These are phyloP conservation scores for Pterocles burchelli DNA, from an alignment of 2,113 vertebrate genomes.

Conservation along the genomic window DNA sequence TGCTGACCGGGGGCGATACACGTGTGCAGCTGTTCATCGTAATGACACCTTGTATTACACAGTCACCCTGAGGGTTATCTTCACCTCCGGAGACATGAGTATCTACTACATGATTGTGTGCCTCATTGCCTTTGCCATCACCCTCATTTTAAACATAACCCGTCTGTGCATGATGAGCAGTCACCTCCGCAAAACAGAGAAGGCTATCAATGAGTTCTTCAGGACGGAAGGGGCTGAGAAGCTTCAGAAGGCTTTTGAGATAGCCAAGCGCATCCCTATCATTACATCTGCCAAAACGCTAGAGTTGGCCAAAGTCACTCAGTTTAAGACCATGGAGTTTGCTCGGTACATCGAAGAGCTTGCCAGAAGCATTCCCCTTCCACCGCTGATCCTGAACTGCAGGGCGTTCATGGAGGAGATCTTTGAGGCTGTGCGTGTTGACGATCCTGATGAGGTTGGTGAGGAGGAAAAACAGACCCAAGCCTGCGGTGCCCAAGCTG, in stretches of 20 bases:
- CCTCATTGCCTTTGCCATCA: slow-evolving; percentile 89
- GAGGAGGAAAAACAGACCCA: slow-evolving; percentile 57
- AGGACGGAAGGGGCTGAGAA: slow-evolving; percentile 92
- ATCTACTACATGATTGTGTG: slow-evolving; percentile 91
- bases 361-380: slow-evolving; percentile 91
- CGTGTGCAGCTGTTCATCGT: slow-evolving; percentile 69
- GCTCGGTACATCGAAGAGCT: slow-evolving; percentile 94
- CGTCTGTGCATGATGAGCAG: slow-evolving; percentile 94
- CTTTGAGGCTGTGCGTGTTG: slow-evolving; percentile 79
- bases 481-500: slow-evolving; percentile 41
- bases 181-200: slow-evolving; percentile 92
- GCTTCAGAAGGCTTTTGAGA: slow-evolving; percentile 94
- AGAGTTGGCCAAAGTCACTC: slow-evolving; percentile 93
- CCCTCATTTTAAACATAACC: slow-evolving; percentile 88
- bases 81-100: slow-evolving; percentile 88
- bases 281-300: slow-evolving; percentile 90
- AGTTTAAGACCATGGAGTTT: slow-evolving; percentile 94
- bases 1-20: slow-evolving; percentile 90
- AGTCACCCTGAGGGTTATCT: slow-evolving; percentile 86
- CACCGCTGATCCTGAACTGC: slow-evolving; percentile 91
- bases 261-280: slow-evolving; percentile 95
- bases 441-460: slow-evolving; percentile 70
- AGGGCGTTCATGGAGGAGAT: slow-evolving; percentile 79
- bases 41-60: slow-evolving; percentile 77
- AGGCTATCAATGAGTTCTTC: slow-evolving; percentile 96